These are phyloP conservation scores for Brachirus orientalis DNA, from an alignment of 2,113 vertebrate genomes.

Conservation along the genomic window DNA sequence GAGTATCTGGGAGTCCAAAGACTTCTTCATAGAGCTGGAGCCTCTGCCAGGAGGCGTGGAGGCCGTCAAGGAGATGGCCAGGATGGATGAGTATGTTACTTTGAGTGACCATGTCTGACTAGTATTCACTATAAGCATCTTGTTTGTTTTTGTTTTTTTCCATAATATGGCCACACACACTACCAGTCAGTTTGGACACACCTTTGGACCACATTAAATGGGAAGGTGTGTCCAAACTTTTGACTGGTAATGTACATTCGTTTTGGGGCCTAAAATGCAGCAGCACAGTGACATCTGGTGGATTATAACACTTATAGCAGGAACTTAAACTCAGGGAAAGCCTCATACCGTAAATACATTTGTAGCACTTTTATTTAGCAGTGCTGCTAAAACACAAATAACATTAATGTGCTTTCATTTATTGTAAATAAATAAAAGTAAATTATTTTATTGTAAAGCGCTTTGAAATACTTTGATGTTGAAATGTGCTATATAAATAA, in stretches of 20 bases:
- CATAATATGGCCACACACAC: not conserved
- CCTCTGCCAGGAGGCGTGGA: slow-evolving; percentile 92
- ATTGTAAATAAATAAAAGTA: too few species aligned
- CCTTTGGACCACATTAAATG: too few species aligned
- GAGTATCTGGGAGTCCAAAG: slow-evolving; percentile 95
- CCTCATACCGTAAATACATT: not conserved
- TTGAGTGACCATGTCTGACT: not conserved
- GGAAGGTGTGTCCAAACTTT: not conserved
- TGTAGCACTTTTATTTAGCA: too few species aligned
- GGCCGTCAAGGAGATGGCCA: slow-evolving; percentile 93
- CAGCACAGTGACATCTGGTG: slow-evolving; percentile 2
- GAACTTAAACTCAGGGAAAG: not conserved
- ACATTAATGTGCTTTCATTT: not conserved
- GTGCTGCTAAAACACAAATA: not conserved
- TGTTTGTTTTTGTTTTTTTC: not conserved
- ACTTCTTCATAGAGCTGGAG: slow-evolving; percentile 93
- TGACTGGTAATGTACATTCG: too few species aligned
- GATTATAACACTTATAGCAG: not conserved
- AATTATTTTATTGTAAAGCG: too few species aligned
- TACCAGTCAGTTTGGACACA: too few species aligned
- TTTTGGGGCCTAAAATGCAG: too few species aligned
- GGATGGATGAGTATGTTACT: slow-evolving; percentile 86
- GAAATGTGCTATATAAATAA: too few species aligned
- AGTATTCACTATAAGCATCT: not conserved
- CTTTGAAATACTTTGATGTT: too few species aligned